Evolutionary conservation across 2,888 invertebrate species (phyloP).

Genomic region (Agrypnus murinus): DNA sequence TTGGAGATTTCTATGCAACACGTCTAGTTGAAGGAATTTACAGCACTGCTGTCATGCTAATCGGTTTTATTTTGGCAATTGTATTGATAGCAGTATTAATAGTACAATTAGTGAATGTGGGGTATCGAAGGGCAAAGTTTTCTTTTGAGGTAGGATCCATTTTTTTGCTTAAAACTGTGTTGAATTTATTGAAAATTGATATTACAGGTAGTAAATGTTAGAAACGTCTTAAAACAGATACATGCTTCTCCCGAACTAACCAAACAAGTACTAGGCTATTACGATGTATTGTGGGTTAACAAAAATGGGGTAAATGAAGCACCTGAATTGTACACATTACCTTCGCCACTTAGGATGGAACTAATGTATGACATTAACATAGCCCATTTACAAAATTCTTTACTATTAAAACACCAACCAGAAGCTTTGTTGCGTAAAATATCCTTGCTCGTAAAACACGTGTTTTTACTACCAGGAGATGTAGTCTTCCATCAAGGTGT

Average conservation of each 20-base stretch:
- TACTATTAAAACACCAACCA: conserved; percentile 73
- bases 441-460: conserved; percentile 72
- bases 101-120: conserved; percentile 72
- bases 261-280: conserved; percentile 72
- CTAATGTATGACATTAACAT: conserved; percentile 74
- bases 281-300: conserved; percentile 74
- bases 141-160: conserved; percentile 27
- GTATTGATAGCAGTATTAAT: conserved; percentile 73
- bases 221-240: conserved; percentile 71
- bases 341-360: conserved; percentile 73
- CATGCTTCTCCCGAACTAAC: conserved; percentile 71
- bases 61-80: conserved; percentile 72
- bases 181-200: conserved; percentile 18
- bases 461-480: conserved; percentile 74
- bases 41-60: not conserved
- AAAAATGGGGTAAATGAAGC: conserved; percentile 73
- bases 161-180: no score
- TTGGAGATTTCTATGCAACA: conserved; percentile 50
- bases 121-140: conserved; percentile 69
- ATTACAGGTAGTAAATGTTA: conserved; percentile 70
- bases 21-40: conserved; percentile 33
- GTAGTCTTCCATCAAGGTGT: conserved; percentile 73
- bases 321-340: conserved; percentile 69
- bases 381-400: conserved; percentile 72
- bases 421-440: conserved; percentile 73